Percentiles rank a stretch among this genome's conserved stretches.
Conservation (phyloP, 2,888 invertebrate genomes). For the Brachypalpus laphriformis region DNA sequence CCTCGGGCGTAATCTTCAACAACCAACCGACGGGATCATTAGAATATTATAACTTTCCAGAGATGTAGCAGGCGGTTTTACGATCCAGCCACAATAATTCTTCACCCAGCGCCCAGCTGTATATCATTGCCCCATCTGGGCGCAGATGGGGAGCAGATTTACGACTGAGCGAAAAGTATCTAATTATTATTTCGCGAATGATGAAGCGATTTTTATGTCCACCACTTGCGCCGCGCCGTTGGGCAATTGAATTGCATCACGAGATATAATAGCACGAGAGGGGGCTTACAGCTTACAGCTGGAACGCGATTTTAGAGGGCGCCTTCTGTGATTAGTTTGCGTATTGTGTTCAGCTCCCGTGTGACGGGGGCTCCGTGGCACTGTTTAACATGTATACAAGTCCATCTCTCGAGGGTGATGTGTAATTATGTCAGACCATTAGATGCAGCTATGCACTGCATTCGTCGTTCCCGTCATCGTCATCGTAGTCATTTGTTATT, state of each 20-base stretch:
- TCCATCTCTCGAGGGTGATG: conserved; percentile 28
- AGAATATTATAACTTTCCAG: conserved; percentile 70
- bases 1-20: conserved; percentile 34
- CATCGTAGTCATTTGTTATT: conserved; percentile 58
- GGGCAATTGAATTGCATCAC: conserved; percentile 64
- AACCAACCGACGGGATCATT: conserved; percentile 61
- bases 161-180: conserved; percentile 69
- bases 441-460: conserved; percentile 31
- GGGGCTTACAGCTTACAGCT: neutral
- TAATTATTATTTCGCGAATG: conserved; percentile 71
- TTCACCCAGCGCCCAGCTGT: conserved; percentile 47
- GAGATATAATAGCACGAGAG: neutral
- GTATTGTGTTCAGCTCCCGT: conserved; percentile 38
- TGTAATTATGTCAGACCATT: conserved; percentile 68
- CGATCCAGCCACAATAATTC: conserved; percentile 59
- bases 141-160: conserved; percentile 49
- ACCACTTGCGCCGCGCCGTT: conserved; percentile 47
- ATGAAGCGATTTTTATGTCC: conserved; percentile 74
- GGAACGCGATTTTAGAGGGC: conserved; percentile 53
- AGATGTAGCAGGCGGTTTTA: conserved; percentile 67
- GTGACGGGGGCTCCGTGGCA: conserved; percentile 19
- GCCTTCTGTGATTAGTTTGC: conserved; percentile 61
- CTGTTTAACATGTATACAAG: conserved; percentile 34
- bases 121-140: conserved; percentile 48
- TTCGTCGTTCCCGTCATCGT: conserved; percentile 46